phyloP scores from a whole-genome alignment of 2,113 vertebrate species.

The Pteropus alecto region DNA sequence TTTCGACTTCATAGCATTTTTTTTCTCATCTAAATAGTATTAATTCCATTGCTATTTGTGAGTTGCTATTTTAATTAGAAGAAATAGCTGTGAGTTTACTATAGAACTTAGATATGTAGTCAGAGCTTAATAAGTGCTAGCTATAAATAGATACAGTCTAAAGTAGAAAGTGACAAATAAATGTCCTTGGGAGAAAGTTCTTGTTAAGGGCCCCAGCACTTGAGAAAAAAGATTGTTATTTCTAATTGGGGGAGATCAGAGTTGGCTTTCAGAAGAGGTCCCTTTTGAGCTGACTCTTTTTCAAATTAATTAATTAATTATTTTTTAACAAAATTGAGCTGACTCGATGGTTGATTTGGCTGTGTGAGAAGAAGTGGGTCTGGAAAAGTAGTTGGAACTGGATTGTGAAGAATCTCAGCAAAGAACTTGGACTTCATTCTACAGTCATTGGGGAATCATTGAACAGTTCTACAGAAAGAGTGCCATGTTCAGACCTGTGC shows the following conservation, averaged over 20 bases:
- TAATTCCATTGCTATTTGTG: not conserved
- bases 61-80: constrained; percentile 1
- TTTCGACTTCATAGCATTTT: not conserved
- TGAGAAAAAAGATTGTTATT: not conserved
- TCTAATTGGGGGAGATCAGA: not conserved
- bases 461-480: not conserved
- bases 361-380: not conserved
- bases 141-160: not conserved
- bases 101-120: not conserved
- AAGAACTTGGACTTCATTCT: not conserved
- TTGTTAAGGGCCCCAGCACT: not conserved
- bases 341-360: not conserved
- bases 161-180: not conserved
- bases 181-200: not conserved
- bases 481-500: not conserved
- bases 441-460: not conserved
- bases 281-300: not conserved
- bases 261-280: not conserved
- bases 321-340: not conserved
- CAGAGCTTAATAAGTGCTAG: not conserved
- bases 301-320: too few species aligned
- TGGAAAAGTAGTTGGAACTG: not conserved
- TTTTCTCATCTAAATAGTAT: not conserved
- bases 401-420: not conserved
- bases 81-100: not conserved